Evolutionary conservation across 2,113 vertebrate species (phyloP), one percentile per base, ranked within the genome.

Genomic region (Caloenas nicobarica): DNA sequence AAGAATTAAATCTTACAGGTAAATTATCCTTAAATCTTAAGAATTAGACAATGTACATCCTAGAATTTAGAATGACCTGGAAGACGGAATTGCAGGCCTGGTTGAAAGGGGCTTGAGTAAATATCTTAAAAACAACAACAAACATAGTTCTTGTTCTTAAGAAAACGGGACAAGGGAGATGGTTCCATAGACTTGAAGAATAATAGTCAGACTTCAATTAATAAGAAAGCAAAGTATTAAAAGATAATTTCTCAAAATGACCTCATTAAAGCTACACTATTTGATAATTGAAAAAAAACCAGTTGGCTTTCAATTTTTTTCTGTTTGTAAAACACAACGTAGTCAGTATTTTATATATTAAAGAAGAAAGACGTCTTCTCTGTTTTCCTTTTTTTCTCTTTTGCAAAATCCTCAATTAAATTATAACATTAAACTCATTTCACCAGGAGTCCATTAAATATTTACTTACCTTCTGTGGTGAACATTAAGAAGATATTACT

Each of bases 401-500:
- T 86, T 80, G 1, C 17, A 71, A 60, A 93, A 91, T 84, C 57
- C 19, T 95, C 89, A 94, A 65, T 96, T 97, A 97, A 96, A 96
- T 96, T 96, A 82, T 56, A 93, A 77, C 80, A 95, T 95, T 96
- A 95, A 97, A 93, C 36, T 85, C 16, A 68, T 91, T 97, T 56
- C 53, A 76, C n/a, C 66, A 83, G 69, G 79, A 96, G 53, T 95
- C 72, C 77, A 95, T 97, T 97, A 98, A 98, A 98, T 96, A 97
- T 97, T 98, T 97, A 96, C 84, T 76, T 97, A 95, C 89, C 88
- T 96, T 98, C 92, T 96, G 94, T 90, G 60, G 71, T 86, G 89
- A 97, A 93, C 83, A 95, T 97, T 97, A 98, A 97, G 88, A 96
- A 97, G 65, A 93, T 96, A 95, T 97, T 97, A 95, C 79, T 98